Percentiles rank a stretch among this genome's conserved stretches.
Conservation (phyloP, 2,888 invertebrate genomes). For the Oxystoma pomonae region DNA sequence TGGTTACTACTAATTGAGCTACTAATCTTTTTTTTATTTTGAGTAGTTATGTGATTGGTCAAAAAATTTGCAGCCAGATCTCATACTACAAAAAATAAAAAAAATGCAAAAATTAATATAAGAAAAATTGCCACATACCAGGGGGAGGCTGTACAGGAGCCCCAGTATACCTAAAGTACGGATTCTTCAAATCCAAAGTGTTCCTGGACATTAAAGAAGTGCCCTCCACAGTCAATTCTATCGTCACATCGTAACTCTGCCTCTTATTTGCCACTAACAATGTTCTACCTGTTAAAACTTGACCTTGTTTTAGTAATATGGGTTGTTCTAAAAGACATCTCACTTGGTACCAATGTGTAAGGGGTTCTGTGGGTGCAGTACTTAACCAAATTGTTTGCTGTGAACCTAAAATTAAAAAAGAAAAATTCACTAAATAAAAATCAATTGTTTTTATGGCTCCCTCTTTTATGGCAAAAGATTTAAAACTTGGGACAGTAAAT, state of each 20-base stretch:
- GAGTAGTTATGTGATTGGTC: not conserved
- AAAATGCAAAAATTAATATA: too few relatives aligned
- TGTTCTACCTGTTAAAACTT: slow-evolving; percentile 83
- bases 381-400: slow-evolving; percentile 93
- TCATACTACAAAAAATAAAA: not conserved
- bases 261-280: slow-evolving; percentile 88
- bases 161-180: slow-evolving; percentile 95
- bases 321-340: slow-evolving; percentile 92
- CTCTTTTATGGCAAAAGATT: too few relatives aligned
- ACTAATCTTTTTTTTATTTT: not conserved
- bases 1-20: not conserved
- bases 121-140: slow-evolving; percentile 22
- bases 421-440: too few relatives aligned
- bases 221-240: slow-evolving; percentile 88
- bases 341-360: slow-evolving; percentile 99
- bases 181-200: slow-evolving; percentile 95
- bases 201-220: slow-evolving; percentile 82
- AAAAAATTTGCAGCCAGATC: too few relatives aligned
- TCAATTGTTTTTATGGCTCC: too few relatives aligned
- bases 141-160: slow-evolving; percentile 91
- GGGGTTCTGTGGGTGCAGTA: slow-evolving; percentile 94
- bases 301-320: slow-evolving; percentile 91
- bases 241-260: slow-evolving; percentile 98
- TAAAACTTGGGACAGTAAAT: too few relatives aligned
- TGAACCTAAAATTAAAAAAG: slow-evolving; percentile 64